These are phyloP conservation scores for Spinus olivaceus DNA, from an alignment of 2,797 vertebrate species.

Conservation along the genomic window DNA sequence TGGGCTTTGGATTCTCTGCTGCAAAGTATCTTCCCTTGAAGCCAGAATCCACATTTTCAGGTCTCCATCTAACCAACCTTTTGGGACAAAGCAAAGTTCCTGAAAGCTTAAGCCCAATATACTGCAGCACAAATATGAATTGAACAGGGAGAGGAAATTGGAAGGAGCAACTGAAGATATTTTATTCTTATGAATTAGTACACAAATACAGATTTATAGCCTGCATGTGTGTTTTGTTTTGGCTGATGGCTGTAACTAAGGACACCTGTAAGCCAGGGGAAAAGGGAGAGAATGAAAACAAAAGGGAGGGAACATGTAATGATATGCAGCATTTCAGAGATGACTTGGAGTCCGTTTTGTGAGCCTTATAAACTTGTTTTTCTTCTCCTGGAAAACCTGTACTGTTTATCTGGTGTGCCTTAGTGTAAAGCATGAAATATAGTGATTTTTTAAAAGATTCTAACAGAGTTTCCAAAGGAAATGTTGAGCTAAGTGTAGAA, in stretches of 20 bases:
- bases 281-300: conserved; percentile 66
- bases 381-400: conserved; percentile 61
- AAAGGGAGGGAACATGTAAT: conserved; percentile 57
- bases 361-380: conserved; percentile 45
- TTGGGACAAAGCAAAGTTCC: conserved; percentile 35
- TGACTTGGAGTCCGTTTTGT: conserved; percentile 31
- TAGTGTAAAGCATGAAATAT: conserved; percentile 55
- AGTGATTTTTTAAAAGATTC: conserved; percentile 60
- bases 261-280: conserved; percentile 74
- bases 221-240: conserved; percentile 75
- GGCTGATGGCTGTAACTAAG: conserved; percentile 73
- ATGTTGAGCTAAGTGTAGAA: conserved; percentile 76
- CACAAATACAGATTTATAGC: conserved; percentile 73
- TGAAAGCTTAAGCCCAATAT: conserved; percentile 32
- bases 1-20: not conserved
- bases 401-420: conserved; percentile 55
- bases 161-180: conserved; percentile 63
- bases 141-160: conserved; percentile 66
- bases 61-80: conserved; percentile 27
- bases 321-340: conserved; percentile 52
- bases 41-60: conserved; percentile 24
- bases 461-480: conserved; percentile 72
- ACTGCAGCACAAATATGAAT: not conserved
- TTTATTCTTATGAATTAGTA: conserved; percentile 73
- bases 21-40: conserved; percentile 29